phyloP scores from a whole-genome alignment of 2,888 invertebrate species.

The Microlaimidae sp. region DNA sequence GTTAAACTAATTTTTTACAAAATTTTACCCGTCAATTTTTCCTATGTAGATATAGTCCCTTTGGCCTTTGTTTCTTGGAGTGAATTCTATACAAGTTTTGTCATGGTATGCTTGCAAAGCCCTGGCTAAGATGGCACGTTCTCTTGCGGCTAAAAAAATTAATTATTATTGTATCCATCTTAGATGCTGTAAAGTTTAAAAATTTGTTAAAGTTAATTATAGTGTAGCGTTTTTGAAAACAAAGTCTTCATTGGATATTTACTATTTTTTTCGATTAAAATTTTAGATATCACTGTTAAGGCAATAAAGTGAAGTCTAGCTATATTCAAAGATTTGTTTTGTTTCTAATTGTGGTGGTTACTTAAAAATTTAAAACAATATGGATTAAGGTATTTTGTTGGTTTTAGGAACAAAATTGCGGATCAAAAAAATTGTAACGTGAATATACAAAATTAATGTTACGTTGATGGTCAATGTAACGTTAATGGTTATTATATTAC shows the following conservation, averaged over 20 bases:
- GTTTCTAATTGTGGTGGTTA: too few relatives aligned
- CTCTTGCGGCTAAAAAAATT: slow-evolving; percentile 18
- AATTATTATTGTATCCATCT: not conserved
- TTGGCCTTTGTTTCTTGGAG: slow-evolving; percentile 25
- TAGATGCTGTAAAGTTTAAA: not conserved
- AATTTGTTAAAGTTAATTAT: too few relatives aligned
- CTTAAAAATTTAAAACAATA: too few relatives aligned
- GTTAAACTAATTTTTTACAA: not conserved
- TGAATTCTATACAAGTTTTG: slow-evolving; percentile 31
- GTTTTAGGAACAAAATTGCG: too few relatives aligned
- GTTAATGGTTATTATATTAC: too few relatives aligned
- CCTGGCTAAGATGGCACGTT: slow-evolving; percentile 30
- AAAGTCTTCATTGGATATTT: too few relatives aligned
- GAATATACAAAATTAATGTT: too few relatives aligned
- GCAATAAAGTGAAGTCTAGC: not conserved
- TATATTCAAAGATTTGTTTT: not conserved
- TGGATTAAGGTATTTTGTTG: too few relatives aligned
- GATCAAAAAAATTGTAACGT: too few relatives aligned
- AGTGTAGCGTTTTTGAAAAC: too few relatives aligned
- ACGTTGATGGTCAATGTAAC: too few relatives aligned
- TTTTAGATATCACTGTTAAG: not conserved
- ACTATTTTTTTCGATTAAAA: not conserved
- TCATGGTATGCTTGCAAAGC: slow-evolving; percentile 33
- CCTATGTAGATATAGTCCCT: slow-evolving; percentile 34
- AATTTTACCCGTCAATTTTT: slow-evolving; percentile 31